Evolutionary conservation across 2,113 vertebrate genomes (phyloP).

Genomic region (Callocephalon fimbriatum): DNA sequence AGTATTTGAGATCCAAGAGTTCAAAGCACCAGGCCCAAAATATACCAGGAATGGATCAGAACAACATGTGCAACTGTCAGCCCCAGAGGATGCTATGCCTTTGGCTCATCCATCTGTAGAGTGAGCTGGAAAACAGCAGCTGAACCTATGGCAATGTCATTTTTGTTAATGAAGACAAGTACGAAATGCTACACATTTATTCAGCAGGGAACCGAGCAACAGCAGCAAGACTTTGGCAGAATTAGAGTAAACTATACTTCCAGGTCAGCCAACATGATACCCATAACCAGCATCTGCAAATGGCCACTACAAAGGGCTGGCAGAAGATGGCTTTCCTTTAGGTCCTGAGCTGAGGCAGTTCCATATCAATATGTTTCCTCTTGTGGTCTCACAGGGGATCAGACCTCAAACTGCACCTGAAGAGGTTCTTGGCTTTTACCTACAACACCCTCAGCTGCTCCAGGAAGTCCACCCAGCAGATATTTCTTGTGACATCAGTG

Average conservation of each 20-base stretch:
- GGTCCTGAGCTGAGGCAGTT: background rate
- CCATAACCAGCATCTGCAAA: background rate
- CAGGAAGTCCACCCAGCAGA: background rate
- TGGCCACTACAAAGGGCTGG: background rate
- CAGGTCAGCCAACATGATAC: background rate
- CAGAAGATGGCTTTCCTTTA: background rate
- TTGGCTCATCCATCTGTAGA: background rate
- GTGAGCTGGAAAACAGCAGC: background rate
- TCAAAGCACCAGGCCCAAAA: background rate
- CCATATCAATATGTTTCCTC: background rate
- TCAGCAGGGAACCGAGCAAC: background rate
- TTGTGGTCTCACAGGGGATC: accelerated
- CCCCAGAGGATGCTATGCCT: background rate
- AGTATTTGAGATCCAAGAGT: background rate
- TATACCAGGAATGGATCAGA: background rate
- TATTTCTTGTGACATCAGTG: background rate
- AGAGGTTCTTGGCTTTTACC: background rate
- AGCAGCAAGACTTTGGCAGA: background rate
- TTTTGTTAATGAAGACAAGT: background rate
- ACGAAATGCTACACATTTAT: background rate
- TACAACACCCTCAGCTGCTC: background rate
- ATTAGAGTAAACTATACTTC: background rate
- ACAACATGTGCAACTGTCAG: background rate
- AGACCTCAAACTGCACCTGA: background rate
- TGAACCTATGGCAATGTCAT: background rate